Conservation (phyloP, 2,113 vertebrate genomes). For the Hippocampus mohnikei region DNA sequence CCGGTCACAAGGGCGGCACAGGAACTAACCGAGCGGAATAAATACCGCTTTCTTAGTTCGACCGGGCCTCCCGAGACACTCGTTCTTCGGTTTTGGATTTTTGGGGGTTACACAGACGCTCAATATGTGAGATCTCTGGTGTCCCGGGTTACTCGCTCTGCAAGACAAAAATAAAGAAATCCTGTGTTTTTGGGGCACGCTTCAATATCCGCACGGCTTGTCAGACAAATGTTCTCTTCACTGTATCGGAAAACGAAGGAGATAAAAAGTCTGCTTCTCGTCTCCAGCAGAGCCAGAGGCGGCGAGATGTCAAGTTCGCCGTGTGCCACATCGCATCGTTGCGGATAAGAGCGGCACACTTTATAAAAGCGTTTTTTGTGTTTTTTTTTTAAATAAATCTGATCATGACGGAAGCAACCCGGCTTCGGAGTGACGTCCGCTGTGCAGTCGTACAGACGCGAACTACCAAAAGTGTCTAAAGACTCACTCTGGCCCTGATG, state of each 20-base stretch:
- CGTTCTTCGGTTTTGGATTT: background rate
- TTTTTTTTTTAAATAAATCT: background rate
- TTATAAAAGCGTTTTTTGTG: background rate
- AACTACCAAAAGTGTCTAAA: background rate
- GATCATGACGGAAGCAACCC: background rate
- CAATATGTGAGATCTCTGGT: background rate
- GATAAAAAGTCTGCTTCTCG: background rate
- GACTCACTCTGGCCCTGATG: no score
- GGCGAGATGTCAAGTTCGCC: background rate
- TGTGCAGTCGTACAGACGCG: background rate
- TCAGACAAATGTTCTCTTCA: background rate
- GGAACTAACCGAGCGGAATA: conserved; percentile 22
- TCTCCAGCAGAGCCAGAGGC: background rate
- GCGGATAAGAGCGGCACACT: background rate
- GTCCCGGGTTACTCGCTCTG: background rate
- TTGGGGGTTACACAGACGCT: background rate
- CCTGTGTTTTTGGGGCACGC: background rate
- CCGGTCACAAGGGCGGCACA: conserved; percentile 36
- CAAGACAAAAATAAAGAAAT: background rate
- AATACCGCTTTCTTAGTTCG: background rate
- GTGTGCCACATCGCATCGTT: conserved; percentile 1
- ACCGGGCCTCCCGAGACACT: background rate
- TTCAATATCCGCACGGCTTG: background rate
- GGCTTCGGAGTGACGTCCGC: background rate
- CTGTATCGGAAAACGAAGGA: background rate